Evolutionary conservation across 1,140 invertebrate genomes (phyloP), one percentile per base, ranked within the genome.

Genomic region (Polyergus mexicanus): DNA sequence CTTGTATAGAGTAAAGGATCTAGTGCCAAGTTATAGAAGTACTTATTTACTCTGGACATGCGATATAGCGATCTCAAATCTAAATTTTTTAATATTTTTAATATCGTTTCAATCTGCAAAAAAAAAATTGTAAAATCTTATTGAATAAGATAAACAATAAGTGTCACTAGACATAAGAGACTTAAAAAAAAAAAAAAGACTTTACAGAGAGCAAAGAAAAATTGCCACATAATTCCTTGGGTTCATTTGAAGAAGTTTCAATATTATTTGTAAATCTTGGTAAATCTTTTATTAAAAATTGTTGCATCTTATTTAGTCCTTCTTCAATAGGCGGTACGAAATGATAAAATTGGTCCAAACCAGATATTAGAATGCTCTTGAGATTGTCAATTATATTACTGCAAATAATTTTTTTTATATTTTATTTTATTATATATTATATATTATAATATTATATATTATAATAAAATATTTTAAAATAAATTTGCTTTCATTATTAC

Each of bases 1-100:
- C 97, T 96, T 84, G 96, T 97, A 90, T 98, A 98, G 0, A 98
- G 95, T 22, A 97, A 94, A 51, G 97, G 95, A 93, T 99, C 98
- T 56, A 95, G 96, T 13, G 98, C 97, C 65, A 98, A 96, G 71
- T 96, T 95, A 90, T 97, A 96, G 89, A 98, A 97, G 85, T 97
- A 96, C 81, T 96, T 96, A 90, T 97, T 98, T 0, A 98, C 97
- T 93, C 97, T 96, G 10, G 97, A 96, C 92, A 97, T 97, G 56
- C 96, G 95, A 92, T 97, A 97, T 2, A 99, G 92, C 0, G 98
- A 98, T 90, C 96, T 96, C 63, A 98, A 95, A 93, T 98, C 98
- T 86, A 98, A 94, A 93, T 97, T 97, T 85, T 96, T 96, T 88
- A 98, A 96, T 86, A 98, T 97, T 71, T 97, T 95, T 44, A 97